phyloP scores from a whole-genome alignment of 2,888 invertebrate species.

The Caenorhabditis sp. region DNA sequence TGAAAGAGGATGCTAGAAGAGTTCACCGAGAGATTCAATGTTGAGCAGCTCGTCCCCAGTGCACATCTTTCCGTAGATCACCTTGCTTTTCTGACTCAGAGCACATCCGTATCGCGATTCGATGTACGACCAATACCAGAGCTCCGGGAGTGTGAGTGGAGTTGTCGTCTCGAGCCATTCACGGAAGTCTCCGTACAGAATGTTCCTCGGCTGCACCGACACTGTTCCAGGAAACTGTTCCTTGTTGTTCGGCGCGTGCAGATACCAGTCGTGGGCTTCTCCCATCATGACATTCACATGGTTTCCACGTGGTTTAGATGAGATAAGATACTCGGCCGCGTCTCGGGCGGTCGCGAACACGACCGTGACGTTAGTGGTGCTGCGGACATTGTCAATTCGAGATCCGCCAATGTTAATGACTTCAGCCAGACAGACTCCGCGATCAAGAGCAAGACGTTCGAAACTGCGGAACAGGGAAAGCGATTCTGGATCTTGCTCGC shows the following conservation, averaged over 20 bases:
- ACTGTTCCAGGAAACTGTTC: slow-evolving; percentile 72
- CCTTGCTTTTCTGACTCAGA: slow-evolving; percentile 69
- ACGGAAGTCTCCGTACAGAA: slow-evolving; percentile 71
- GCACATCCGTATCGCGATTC: slow-evolving; percentile 73
- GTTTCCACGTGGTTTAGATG: slow-evolving; percentile 41
- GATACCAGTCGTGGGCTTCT: slow-evolving; percentile 77
- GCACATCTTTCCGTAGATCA: slow-evolving; percentile 74
- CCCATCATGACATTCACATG: slow-evolving; percentile 75
- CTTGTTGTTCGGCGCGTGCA: slow-evolving; percentile 57
- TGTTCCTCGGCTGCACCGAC: slow-evolving; percentile 75
- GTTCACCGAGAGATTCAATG: slow-evolving; percentile 66
- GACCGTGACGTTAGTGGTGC: slow-evolving; percentile 74
- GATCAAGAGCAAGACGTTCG: slow-evolving; percentile 66
- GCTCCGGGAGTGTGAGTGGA: slow-evolving; percentile 76
- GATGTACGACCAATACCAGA: slow-evolving; percentile 71
- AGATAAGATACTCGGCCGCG: slow-evolving; percentile 57
- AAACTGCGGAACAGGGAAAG: slow-evolving; percentile 73
- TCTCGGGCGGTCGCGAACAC: slow-evolving; percentile 69
- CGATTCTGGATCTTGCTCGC: slow-evolving; percentile 70
- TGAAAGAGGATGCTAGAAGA: not conserved
- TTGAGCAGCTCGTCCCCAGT: slow-evolving; percentile 75
- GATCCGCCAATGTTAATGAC: slow-evolving; percentile 61
- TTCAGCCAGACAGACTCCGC: slow-evolving; percentile 75
- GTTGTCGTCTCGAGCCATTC: slow-evolving; percentile 75
- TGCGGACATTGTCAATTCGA: slow-evolving; percentile 34